Base-by-base conservation (phyloP, 2,797 vertebrate genomes). In the Okamejei kenojei region DNA sequence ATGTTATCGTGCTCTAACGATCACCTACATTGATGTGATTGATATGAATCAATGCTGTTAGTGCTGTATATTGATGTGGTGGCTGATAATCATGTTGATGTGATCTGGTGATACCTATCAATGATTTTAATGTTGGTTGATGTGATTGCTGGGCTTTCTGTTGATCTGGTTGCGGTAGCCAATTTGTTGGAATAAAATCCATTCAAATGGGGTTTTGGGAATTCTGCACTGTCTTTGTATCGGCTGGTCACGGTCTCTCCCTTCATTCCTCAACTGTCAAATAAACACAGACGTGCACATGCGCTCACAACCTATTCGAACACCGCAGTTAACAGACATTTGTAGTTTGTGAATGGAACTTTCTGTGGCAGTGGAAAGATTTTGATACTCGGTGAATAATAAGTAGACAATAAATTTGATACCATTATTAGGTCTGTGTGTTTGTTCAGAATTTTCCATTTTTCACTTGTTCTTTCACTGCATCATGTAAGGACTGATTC, bases 391-490 rank as follows among this genome's bases (percentile, higher is more conserved):
- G 95, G 94, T 95, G 94, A 94, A 96, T 96, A 96, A 96, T 95
- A 93, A 96, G 96, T 97, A 95, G 96, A 95, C 95, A 95, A 95
- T 94, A 95, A 94, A 95, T 95, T 96, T 95, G 94, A 95, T 97
- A 95, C 95, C 96, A 96, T 96, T 96, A 95, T 94, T 95, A 96
- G 95, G 94, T 95, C 95, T 95, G 93, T 94, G 95, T 95, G 95
- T 95, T 94, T 94, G 94, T 96, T 95, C 95, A 94, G 95, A 94
- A 92, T 96, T 96, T 95, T 90, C 95, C 96, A 95, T 94, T 95
- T 95, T 94, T 95, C 94, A 94, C 94, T 93, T 95, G 94, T 74
- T 93, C 93, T 92, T 78, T 58, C 80, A 81, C 82, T 93, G 95
- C 95, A 95, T 94, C 96, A 96, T 96, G 95, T 96, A 35, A 65